Evolutionary conservation across 2,113 vertebrate genomes (phyloP).

Genomic region (Daphoenositta chrysoptera): DNA sequence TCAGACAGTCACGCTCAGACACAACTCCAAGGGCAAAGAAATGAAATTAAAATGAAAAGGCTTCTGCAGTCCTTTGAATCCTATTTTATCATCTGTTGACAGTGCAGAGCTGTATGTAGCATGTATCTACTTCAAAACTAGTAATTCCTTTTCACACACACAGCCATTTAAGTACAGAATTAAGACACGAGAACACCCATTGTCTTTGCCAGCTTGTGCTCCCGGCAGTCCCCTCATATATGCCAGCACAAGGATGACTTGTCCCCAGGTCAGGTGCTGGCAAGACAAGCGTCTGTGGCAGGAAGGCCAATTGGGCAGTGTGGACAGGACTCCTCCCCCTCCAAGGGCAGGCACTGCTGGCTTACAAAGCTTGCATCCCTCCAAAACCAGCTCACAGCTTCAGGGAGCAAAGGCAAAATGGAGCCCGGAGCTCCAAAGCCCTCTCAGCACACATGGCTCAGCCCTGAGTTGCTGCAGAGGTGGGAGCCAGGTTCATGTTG

Average conservation of each 20-base stretch:
- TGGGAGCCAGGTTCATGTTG: accelerated
- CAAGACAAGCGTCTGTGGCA: neutral
- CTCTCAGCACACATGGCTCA: neutral
- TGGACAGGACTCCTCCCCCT: neutral
- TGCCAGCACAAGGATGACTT: neutral
- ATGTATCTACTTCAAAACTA: neutral
- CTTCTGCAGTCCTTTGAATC: neutral
- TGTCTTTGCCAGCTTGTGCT: neutral
- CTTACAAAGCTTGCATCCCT: neutral
- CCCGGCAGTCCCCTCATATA: neutral
- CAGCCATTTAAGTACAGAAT: neutral
- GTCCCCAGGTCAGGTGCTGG: neutral
- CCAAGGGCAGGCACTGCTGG: neutral
- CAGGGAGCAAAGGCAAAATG: neutral
- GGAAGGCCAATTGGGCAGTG: neutral
- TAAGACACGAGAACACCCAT: neutral
- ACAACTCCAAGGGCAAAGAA: neutral
- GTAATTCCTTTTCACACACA: neutral
- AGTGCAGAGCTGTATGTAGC: neutral
- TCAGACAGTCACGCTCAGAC: neutral
- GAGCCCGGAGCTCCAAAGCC: neutral
- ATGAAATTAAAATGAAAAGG: neutral
- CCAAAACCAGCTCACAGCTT: neutral
- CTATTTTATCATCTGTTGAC: neutral
- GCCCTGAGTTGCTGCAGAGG: neutral